phyloP scores from a whole-genome alignment of 2,113 vertebrate genomes.

The Mionectes macconnelli region DNA sequence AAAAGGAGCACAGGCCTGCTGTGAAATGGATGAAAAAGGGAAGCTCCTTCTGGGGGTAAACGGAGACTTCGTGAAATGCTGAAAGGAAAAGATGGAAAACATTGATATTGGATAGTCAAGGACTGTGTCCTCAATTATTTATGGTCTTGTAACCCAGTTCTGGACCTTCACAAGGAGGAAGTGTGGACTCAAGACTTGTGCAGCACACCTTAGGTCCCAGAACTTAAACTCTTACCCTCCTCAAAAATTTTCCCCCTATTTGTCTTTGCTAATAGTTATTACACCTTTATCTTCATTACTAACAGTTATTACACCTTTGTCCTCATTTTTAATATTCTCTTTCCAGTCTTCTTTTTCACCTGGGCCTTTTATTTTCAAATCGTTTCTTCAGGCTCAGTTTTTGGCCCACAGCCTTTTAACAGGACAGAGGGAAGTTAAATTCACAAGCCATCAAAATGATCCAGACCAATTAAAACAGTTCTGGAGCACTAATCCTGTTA shows the following conservation, averaged over 20 bases:
- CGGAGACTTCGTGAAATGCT: constrained; percentile 98
- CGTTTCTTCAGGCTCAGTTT: neutral
- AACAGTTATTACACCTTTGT: neutral
- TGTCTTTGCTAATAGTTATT: no score
- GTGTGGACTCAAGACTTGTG: neutral
- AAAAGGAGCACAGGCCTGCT: constrained; percentile 96
- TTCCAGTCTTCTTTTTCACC: neutral
- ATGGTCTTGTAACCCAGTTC: neutral
- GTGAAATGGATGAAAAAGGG: constrained; percentile 99
- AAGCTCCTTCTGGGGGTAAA: constrained; percentile 98
- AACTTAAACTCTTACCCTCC: neutral
- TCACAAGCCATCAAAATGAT: neutral
- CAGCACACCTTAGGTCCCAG: neutral
- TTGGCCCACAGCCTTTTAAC: neutral
- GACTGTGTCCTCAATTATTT: neutral
- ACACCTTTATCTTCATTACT: neutral
- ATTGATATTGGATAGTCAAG: neutral
- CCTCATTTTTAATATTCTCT: neutral
- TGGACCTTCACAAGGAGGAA: neutral
- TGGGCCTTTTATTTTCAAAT: neutral
- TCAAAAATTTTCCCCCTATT: neutral
- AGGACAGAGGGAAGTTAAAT: neutral
- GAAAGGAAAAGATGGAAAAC: constrained; percentile 20
- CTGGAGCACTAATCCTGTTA: neutral
- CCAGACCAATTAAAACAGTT: neutral